A percentile compares a stretch with the other conserved stretches of the same genome.
phyloP scores from a whole-genome alignment of 2,113 vertebrate species.

The Spheniscus mendiculus region DNA sequence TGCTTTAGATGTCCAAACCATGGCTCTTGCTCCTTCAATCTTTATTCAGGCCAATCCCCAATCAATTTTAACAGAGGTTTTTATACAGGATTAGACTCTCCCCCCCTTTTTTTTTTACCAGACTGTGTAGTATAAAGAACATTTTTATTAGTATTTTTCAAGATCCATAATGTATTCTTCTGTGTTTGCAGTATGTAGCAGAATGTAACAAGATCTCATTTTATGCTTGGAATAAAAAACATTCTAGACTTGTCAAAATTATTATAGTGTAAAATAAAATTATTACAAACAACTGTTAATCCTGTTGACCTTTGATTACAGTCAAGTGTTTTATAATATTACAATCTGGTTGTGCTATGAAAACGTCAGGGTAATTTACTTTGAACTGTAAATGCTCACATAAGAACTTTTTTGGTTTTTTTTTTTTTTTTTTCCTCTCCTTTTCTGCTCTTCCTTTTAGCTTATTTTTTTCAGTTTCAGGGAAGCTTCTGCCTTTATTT shows the following conservation, averaged over 20 bases:
- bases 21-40: neutral
- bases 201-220: neutral
- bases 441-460: neutral
- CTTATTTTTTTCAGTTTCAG: neutral
- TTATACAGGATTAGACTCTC: neutral
- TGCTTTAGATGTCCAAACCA: neutral
- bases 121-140: neutral
- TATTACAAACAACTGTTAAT: slow-evolving; percentile 8
- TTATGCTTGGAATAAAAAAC: neutral
- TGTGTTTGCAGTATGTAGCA: neutral
- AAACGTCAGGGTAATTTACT: slow-evolving; percentile 17
- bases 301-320: slow-evolving; percentile 41
- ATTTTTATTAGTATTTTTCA: neutral
- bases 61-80: neutral
- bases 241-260: neutral
- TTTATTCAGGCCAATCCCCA: neutral
- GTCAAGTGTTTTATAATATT: slow-evolving; percentile 13
- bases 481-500: neutral
- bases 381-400: slow-evolving; percentile 27
- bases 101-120: neutral
- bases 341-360: neutral
- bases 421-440: neutral
- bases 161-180: neutral
- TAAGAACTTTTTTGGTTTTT: neutral
- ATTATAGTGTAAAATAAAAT: slow-evolving; percentile 35